Percentiles rank a stretch among this genome's conserved stretches.
Evolutionary conservation across 2,113 vertebrate genomes (phyloP).

Genomic region (Silurus asotus): DNA sequence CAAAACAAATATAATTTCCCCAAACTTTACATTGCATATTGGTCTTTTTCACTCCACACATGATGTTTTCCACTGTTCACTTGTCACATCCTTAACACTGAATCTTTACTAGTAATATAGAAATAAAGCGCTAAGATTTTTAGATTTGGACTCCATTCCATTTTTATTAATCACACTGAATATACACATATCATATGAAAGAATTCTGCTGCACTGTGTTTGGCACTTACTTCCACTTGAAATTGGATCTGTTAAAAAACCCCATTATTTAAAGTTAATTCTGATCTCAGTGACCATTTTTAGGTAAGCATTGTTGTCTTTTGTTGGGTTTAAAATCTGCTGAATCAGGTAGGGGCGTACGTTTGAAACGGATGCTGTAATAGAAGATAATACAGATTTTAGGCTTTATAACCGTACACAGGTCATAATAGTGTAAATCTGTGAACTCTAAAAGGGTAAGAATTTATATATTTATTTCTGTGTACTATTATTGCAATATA

Average conservation of each 20-base stretch:
- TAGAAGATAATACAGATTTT: background rate
- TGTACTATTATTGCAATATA: background rate
- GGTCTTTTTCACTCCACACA: background rate
- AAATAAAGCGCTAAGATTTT: background rate
- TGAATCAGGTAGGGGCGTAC: background rate
- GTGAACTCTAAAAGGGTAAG: background rate
- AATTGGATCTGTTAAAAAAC: background rate
- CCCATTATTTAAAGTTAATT: background rate
- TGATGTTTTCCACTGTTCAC: background rate
- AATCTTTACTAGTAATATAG: background rate
- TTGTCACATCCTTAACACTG: background rate
- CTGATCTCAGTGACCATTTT: background rate
- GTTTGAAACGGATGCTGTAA: too few relatives aligned
- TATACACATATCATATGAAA: too few relatives aligned
- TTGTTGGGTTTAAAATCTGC: background rate
- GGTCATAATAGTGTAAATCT: background rate
- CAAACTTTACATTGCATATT: too few relatives aligned
- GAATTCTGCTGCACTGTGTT: background rate
- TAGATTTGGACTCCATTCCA: background rate
- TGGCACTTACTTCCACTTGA: background rate
- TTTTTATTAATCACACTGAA: background rate
- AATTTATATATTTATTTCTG: background rate
- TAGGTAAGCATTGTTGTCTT: background rate
- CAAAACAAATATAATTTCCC: too few relatives aligned
- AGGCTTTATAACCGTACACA: background rate